A percentile compares a stretch with the other conserved stretches of the same genome.
These are phyloP conservation scores for Drosophila cardini DNA, from an alignment of 1,140 invertebrate genomes.

Conservation along the genomic window DNA sequence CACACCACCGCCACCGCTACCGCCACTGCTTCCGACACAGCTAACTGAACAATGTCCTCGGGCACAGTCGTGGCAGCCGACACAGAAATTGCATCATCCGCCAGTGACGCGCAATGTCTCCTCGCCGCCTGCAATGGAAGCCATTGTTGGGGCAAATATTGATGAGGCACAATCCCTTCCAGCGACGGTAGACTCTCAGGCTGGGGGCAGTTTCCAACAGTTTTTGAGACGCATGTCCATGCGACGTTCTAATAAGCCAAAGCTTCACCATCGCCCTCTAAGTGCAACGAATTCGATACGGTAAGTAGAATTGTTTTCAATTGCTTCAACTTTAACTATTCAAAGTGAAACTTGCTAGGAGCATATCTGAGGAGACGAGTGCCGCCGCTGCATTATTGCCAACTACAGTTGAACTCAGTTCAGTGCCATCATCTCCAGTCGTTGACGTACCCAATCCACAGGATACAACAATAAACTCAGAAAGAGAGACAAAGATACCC, in stretches of 20 bases:
- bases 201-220: constrained; percentile 76
- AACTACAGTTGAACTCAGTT: constrained; percentile 56
- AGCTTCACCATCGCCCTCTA: constrained; percentile 67
- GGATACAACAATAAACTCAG: constrained; percentile 15
- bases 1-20: constrained; percentile 22
- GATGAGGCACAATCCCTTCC: constrained; percentile 1
- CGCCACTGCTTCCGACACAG: constrained; percentile 12
- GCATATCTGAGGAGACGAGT: constrained; percentile 76
- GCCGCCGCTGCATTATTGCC: constrained; percentile 48
- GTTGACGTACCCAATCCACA: constrained; percentile 46
- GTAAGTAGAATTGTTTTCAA: constrained; percentile 51
- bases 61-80: constrained; percentile 46
- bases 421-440: constrained; percentile 43
- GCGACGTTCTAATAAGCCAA: constrained; percentile 74
- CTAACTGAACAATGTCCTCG: constrained; percentile 4
- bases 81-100: constrained; percentile 52
- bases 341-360: constrained; percentile 42
- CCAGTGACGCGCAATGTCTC: constrained; percentile 73
- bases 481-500: constrained; percentile 18
- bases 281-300: constrained; percentile 76
- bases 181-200: constrained; percentile 5
- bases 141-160: constrained; percentile 33
- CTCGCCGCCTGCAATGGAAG: constrained; percentile 71
- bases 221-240: constrained; percentile 83
- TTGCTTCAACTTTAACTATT: neutral